Percentiles rank a stretch among this genome's conserved stretches.
These are phyloP conservation scores for Pachyuromys duprasi DNA, from an alignment of 2,797 vertebrate species.

Conservation along the genomic window DNA sequence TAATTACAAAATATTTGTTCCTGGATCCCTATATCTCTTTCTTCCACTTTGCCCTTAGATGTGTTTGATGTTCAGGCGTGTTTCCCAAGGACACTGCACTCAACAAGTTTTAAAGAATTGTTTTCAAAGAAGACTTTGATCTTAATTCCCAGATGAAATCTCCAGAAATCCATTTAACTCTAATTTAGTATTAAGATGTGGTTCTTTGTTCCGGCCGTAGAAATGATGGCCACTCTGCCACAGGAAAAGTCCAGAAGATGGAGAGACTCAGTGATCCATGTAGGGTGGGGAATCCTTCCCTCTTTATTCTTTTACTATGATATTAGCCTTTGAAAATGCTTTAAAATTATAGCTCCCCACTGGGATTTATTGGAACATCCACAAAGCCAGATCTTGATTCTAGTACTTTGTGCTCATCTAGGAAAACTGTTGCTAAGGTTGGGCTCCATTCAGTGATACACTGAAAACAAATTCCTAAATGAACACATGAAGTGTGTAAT, in stretches of 20 bases:
- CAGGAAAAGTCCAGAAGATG: constrained; percentile 39
- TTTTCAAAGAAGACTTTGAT: constrained; percentile 70
- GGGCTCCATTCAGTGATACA: background rate
- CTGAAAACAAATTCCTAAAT: background rate
- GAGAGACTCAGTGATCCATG: constrained; percentile 15
- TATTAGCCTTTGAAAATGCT: constrained; percentile 56
- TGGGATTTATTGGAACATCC: constrained; percentile 50
- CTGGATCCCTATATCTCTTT: constrained; percentile 69
- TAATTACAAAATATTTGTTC: constrained; percentile 82
- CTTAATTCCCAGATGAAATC: constrained; percentile 65
- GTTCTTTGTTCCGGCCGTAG: constrained; percentile 48
- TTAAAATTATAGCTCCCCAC: constrained; percentile 40
- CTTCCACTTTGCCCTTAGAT: constrained; percentile 70
- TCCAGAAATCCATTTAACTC: constrained; percentile 59
- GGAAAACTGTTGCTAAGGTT: constrained; percentile 19
- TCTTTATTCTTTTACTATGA: constrained; percentile 65
- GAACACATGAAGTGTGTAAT: background rate
- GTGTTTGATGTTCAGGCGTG: constrained; percentile 66
- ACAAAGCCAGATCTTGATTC: constrained; percentile 49
- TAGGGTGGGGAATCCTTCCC: constrained; percentile 2
- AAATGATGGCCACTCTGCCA: constrained; percentile 54
- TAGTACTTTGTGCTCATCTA: constrained; percentile 21
- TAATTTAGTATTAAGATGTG: constrained; percentile 57
- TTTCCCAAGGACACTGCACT: constrained; percentile 69
- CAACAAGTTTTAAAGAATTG: constrained; percentile 63